A percentile compares a stretch with the other conserved stretches of the same genome.
These are phyloP conservation scores for Trichonephila inaurata DNA, from an alignment of 1,140 invertebrate species.

Conservation along the genomic window DNA sequence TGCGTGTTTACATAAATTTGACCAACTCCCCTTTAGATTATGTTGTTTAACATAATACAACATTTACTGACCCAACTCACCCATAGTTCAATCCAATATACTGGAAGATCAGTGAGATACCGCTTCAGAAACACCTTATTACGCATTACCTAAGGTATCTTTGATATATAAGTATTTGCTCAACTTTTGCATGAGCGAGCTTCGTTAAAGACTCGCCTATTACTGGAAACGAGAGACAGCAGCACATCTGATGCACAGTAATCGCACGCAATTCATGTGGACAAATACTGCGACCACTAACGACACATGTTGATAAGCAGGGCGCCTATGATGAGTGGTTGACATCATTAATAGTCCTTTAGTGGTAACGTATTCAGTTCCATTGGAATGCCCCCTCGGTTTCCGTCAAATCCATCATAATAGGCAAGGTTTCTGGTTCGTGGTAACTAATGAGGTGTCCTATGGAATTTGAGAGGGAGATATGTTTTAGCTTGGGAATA, in stretches of 20 bases:
- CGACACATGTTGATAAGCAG: conserved; percentile 4
- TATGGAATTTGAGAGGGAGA: not conserved
- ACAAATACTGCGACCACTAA: conserved; percentile 18
- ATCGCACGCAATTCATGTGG: not conserved
- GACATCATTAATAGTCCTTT: conserved; percentile 31
- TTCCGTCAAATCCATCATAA: not conserved
- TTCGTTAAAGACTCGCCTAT: conserved; percentile 8
- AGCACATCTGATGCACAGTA: not conserved
- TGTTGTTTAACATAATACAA: too few species aligned
- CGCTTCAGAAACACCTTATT: too few species aligned
- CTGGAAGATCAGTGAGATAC: too few species aligned
- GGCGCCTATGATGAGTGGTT: not conserved
- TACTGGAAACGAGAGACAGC: not conserved
- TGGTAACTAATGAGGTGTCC: not conserved
- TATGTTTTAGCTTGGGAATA: not conserved
- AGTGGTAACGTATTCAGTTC: conserved; percentile 1
- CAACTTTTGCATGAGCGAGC: conserved; percentile 5
- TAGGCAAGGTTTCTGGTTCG: not conserved
- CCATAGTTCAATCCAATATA: too few species aligned
- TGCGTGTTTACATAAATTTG: too few species aligned
- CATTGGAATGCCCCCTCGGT: not conserved
- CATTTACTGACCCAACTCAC: too few species aligned
- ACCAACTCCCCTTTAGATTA: too few species aligned
- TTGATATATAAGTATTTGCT: not conserved
- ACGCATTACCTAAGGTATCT: too few species aligned